Evolutionary conservation across 2,113 vertebrate species (phyloP).

Genomic region (Nibea coibor): DNA sequence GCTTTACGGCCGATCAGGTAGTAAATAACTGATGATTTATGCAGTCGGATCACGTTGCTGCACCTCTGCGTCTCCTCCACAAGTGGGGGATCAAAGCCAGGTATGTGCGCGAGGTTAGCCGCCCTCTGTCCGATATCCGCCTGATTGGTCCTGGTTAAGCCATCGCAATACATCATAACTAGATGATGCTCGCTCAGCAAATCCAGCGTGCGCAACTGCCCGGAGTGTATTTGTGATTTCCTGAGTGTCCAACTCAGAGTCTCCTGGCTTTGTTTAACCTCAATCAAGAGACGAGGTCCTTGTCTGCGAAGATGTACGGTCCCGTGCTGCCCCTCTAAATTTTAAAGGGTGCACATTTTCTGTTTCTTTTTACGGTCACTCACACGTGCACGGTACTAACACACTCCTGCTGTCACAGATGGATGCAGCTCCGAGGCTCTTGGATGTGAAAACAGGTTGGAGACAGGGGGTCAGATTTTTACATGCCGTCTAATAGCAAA

Average conservation of each 20-base stretch:
- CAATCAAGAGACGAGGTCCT: not conserved
- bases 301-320: not conserved
- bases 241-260: not conserved
- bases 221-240: constrained; percentile 37
- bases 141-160: constrained; percentile 37
- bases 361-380: not conserved
- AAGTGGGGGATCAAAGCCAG: constrained; percentile 54
- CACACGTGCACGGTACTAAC: constrained; percentile 1
- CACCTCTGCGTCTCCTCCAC: constrained; percentile 29
- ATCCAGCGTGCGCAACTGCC: constrained; percentile 31
- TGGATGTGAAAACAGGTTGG: constrained; percentile 66
- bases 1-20: constrained; percentile 47
- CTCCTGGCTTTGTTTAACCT: not conserved
- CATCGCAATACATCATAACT: constrained; percentile 40
- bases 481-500: constrained; percentile 72
- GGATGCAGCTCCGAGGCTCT: constrained; percentile 25
- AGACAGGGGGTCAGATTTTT: constrained; percentile 67
- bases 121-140: constrained; percentile 2
- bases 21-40: constrained; percentile 65
- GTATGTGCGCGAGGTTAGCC: constrained; percentile 38
- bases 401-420: constrained; percentile 20
- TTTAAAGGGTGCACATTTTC: not conserved
- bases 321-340: not conserved
- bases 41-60: constrained; percentile 16
- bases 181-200: constrained; percentile 44